phyloP scores from a whole-genome alignment of 2,113 vertebrate genomes.

The Anguilla rostrata region DNA sequence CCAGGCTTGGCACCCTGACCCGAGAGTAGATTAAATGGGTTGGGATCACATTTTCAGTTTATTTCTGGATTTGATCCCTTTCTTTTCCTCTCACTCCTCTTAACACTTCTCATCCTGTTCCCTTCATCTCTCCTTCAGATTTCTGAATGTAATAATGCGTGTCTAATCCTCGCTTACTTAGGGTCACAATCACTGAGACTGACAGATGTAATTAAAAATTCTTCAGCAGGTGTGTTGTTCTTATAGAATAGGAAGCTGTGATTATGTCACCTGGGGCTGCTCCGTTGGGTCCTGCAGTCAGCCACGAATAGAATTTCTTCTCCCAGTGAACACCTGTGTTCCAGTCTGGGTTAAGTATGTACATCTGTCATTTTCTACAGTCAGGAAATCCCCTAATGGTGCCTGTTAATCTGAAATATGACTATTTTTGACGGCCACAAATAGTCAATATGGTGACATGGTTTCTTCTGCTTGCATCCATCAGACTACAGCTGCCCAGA shows the following conservation, averaged over 20 bases:
- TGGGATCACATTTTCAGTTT: neutral
- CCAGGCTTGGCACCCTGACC: neutral
- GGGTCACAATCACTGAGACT: too few relatives aligned
- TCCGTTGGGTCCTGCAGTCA: neutral
- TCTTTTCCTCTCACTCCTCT: too few relatives aligned
- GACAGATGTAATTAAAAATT: neutral
- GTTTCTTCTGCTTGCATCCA: too few relatives aligned
- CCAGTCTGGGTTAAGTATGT: neutral
- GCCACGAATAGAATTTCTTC: neutral
- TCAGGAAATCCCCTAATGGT: neutral
- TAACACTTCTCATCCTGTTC: neutral
- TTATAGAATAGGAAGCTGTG: neutral
- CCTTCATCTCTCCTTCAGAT: neutral
- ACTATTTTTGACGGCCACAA: neutral
- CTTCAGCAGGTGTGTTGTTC: neutral
- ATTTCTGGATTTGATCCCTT: neutral
- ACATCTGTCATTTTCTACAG: neutral
- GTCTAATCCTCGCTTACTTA: neutral
- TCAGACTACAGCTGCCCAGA: too few relatives aligned
- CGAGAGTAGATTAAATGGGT: neutral
- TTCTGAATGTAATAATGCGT: neutral
- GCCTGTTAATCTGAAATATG: neutral
- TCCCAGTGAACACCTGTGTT: neutral
- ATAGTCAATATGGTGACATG: too few relatives aligned
- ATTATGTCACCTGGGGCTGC: neutral